Evolutionary conservation across 2,113 vertebrate genomes (phyloP).

Genomic region (Taurulus bubalis): DNA sequence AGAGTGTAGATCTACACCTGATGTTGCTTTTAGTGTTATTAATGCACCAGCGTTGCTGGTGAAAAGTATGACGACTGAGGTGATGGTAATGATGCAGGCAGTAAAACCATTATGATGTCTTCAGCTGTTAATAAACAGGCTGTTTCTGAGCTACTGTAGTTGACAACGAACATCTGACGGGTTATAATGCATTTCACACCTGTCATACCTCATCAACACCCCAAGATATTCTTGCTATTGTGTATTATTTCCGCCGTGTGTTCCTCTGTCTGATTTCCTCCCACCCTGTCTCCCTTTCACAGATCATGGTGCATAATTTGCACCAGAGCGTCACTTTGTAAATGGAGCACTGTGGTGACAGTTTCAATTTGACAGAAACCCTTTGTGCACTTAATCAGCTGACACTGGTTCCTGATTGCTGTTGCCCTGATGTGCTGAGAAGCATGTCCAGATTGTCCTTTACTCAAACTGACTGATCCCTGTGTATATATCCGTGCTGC

Average conservation of each 20-base stretch:
- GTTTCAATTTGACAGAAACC: slow-evolving; percentile 74
- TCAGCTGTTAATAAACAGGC: slow-evolving; percentile 63
- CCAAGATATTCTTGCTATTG: slow-evolving; percentile 59
- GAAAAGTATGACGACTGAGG: slow-evolving; percentile 40
- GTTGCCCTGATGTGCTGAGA: slow-evolving; percentile 61
- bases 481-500: slow-evolving; percentile 34
- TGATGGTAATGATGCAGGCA: slow-evolving; percentile 36
- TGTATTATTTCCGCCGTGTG: slow-evolving; percentile 26
- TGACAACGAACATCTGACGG: slow-evolving; percentile 64
- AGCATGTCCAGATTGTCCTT: slow-evolving; percentile 69
- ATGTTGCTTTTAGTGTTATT: slow-evolving; percentile 13
- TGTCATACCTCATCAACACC: slow-evolving; percentile 79
- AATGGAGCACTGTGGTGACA: slow-evolving; percentile 72
- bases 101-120: slow-evolving; percentile 39
- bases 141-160: slow-evolving; percentile 53
- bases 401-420: slow-evolving; percentile 69
- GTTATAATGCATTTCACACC: slow-evolving; percentile 74
- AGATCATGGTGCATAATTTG: slow-evolving; percentile 68
- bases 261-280: slow-evolving; percentile 71
- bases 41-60: neutral
- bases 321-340: slow-evolving; percentile 60
- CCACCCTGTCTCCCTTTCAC: slow-evolving; percentile 58
- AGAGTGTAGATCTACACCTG: neutral
- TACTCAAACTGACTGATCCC: slow-evolving; percentile 52
- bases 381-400: slow-evolving; percentile 67